Percentiles rank a stretch among this genome's conserved stretches.
Evolutionary conservation across 2,888 invertebrate genomes (phyloP).

Genomic region (Lithophane socia): DNA sequence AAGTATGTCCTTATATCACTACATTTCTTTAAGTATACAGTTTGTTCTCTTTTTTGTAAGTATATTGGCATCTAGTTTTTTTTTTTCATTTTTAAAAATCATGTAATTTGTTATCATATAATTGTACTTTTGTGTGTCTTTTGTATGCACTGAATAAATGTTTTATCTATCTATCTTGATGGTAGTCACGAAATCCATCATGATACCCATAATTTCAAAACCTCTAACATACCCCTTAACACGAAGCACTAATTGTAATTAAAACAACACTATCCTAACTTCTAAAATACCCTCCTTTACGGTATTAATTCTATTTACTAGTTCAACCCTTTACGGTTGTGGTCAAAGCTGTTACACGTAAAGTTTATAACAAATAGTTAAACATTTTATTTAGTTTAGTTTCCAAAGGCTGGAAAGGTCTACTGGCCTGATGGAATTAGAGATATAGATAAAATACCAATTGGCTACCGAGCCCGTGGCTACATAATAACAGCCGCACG

Average conservation of each 20-base stretch:
- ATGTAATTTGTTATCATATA: too few relatives aligned
- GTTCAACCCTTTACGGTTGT: slow-evolving; percentile 30
- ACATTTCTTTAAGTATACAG: too few relatives aligned
- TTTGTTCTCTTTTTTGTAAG: too few relatives aligned
- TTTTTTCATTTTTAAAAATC: too few relatives aligned
- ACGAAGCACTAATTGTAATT: slow-evolving; percentile 36
- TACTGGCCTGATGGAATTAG: background rate
- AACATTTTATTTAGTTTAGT: slow-evolving; percentile 35
- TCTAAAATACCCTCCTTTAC: slow-evolving; percentile 17
- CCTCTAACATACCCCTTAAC: background rate
- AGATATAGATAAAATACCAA: background rate
- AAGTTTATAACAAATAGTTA: slow-evolving; percentile 38
- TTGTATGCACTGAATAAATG: too few relatives aligned
- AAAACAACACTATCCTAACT: slow-evolving; percentile 32
- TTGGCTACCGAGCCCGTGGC: too few relatives aligned
- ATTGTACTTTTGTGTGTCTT: too few relatives aligned
- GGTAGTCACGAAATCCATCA: background rate
- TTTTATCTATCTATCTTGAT: too few relatives aligned
- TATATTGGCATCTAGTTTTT: too few relatives aligned
- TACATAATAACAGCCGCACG: too few relatives aligned
- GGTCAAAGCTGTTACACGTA: slow-evolving; percentile 34
- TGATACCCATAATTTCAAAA: background rate
- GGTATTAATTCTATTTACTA: slow-evolving; percentile 44
- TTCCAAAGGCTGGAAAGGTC: background rate
- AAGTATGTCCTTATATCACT: too few relatives aligned